A percentile compares a stretch with the other conserved stretches of the same genome.
Evolutionary conservation across 2,888 invertebrate species (phyloP).

Genomic region (Cremastobaeus sp.): DNA sequence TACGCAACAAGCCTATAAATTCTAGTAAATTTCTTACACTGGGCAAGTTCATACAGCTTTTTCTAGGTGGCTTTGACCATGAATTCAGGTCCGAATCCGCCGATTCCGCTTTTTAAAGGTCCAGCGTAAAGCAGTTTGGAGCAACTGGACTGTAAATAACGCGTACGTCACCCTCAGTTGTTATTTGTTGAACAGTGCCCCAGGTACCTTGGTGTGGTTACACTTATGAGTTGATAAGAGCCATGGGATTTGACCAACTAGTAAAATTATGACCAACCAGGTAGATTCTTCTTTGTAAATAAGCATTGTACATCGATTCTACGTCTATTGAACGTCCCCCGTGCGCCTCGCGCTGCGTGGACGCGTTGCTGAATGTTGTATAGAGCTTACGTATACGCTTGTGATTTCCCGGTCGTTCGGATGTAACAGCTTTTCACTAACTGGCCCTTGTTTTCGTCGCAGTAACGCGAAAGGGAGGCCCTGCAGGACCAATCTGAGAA

Average conservation of each 20-base stretch:
- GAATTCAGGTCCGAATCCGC: too few relatives aligned
- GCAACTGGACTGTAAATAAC: constrained; percentile 34
- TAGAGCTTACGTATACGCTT: constrained; percentile 71
- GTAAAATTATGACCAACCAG: constrained; percentile 33
- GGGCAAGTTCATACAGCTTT: too few relatives aligned
- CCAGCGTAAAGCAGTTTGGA: constrained; percentile 1
- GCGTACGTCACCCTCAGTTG: constrained; percentile 5
- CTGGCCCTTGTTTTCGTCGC: constrained; percentile 58
- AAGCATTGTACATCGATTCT: constrained; percentile 53
- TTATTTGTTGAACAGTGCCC: constrained; percentile 10
- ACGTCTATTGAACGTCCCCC: constrained; percentile 37
- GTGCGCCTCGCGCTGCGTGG: constrained; percentile 43
- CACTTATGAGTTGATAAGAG: constrained; percentile 3
- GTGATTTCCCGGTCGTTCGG: constrained; percentile 48
- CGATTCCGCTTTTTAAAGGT: too few relatives aligned
- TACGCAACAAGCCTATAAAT: too few relatives aligned
- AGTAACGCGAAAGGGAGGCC: constrained; percentile 77
- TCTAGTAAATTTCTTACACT: too few relatives aligned
- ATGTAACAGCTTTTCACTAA: constrained; percentile 7
- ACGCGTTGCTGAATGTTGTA: constrained; percentile 75
- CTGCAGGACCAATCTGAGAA: constrained; percentile 77
- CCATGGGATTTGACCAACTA: constrained; percentile 16
- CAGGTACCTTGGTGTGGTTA: not conserved
- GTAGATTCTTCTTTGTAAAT: constrained; percentile 56
- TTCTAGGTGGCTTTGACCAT: too few relatives aligned